phyloP scores from a whole-genome alignment of 2,797 vertebrate genomes.

The Anguilla marmorata region DNA sequence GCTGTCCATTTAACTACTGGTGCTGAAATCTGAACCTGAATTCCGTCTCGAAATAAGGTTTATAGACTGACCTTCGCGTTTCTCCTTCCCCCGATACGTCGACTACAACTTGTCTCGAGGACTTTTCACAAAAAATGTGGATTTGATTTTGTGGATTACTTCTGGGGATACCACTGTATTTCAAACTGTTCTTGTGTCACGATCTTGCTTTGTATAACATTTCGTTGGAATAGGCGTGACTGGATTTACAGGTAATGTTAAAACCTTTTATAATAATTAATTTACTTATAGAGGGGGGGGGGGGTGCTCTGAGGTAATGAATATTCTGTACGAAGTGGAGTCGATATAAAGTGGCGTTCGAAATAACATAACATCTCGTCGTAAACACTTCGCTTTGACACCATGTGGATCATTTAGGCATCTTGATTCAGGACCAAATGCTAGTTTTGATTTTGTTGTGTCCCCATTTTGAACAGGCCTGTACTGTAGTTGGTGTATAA shows the following conservation, averaged over 20 bases:
- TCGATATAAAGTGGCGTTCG: conserved; percentile 1
- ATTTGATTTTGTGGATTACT: conserved; percentile 28
- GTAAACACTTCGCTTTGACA: not conserved
- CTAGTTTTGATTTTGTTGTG: not conserved
- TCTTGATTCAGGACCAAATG: not conserved
- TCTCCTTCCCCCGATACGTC: not conserved
- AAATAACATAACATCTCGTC: not conserved
- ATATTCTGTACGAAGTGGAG: not conserved
- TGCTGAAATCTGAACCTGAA: conserved; percentile 32
- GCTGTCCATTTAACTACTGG: conserved; percentile 35
- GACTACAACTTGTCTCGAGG: conserved; percentile 11
- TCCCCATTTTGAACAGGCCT: not conserved
- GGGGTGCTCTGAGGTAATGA: not conserved
- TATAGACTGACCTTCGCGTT: not conserved
- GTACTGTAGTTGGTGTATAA: not conserved
- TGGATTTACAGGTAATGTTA: conserved; percentile 37
- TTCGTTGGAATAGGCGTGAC: conserved; percentile 32
- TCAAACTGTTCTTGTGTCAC: conserved; percentile 20
- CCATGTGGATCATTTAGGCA: not conserved
- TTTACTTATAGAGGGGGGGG: not conserved
- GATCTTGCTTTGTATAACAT: conserved; percentile 9
- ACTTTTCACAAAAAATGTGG: conserved; percentile 23
- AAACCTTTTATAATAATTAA: not conserved
- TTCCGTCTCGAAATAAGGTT: not conserved
- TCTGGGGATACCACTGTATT: conserved; percentile 17